Evolutionary conservation across 2,888 invertebrate species (phyloP), one percentile per base, ranked within the genome.

Genomic region (Drosophila greeni): DNA sequence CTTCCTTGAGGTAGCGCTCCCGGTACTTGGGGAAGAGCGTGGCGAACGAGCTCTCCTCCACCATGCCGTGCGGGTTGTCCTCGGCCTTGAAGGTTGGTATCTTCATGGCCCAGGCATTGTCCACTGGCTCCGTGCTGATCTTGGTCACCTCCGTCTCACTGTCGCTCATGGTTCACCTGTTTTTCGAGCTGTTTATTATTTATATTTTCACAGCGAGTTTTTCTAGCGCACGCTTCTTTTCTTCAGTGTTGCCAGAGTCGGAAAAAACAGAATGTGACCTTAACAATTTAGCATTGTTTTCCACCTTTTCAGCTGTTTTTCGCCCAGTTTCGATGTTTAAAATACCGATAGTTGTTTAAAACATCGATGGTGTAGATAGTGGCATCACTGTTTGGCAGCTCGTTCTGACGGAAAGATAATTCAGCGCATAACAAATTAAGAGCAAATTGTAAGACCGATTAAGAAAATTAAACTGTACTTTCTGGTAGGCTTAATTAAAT

Each of bases 11-110:
- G 89, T 99, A 99, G 82, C 96, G 95, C 89, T 99, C 99, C 62
- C 99, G 91, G 86, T 99, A 99, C 88, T 97, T 97, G 0, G 99
- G 99, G 89, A 99, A 99, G 16, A 99, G 90, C 1, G 97, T 97
- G 0, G 98, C 97, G 90, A 99, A 99, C 7, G 96, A 95, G 87
- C 97, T 98, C 90, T 99, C 98, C 87, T 96, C 95, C 9, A 96
- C 85, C 47, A 99, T 89, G 6, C 89, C 88, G 90, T 95, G 91
- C 59, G 95, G 96, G 89, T 97, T 98, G 87, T 99, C 94, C 82
- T 95, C 94, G 31, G 93, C 93, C 60, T 93, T 94, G 85, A 99
- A 99, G 80, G 93, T 91, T 0, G 97, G 96, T 70, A 97, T 92
- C 91, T 95, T 94, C 89, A 96, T 89, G 5, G 92, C 89, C 96